phyloP scores from a whole-genome alignment of 2,797 vertebrate species.

The Coranthus polyacanthus region DNA sequence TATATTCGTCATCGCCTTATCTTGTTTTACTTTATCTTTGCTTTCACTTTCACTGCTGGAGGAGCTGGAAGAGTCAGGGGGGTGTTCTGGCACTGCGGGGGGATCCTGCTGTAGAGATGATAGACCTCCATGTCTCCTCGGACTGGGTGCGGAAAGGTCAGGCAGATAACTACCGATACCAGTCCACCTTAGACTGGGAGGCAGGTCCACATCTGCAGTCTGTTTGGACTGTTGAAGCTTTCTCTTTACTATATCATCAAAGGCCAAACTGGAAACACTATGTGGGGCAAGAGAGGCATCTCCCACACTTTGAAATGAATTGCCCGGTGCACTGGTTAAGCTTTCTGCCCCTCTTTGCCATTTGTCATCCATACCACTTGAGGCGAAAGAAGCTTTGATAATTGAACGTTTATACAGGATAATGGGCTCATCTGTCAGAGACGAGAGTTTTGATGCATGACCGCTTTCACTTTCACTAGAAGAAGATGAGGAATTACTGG shows the following conservation, averaged over 20 bases:
- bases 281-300: conserved; percentile 9
- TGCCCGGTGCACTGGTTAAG: background rate
- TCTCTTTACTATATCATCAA: conserved; percentile 38
- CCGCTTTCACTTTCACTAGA: conserved; percentile 45
- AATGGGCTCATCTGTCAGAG: conserved; percentile 41
- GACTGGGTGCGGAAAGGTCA: conserved; percentile 28
- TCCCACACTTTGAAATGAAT: background rate
- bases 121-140: background rate
- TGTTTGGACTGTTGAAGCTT: conserved; percentile 12
- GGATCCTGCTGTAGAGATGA: conserved; percentile 8
- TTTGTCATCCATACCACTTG: conserved; percentile 4
- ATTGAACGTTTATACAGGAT: conserved; percentile 67
- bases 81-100: conserved; percentile 13
- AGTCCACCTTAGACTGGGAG: conserved; percentile 50
- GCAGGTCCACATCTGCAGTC: conserved; percentile 28
- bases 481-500: conserved; percentile 38
- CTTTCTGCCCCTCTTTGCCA: conserved; percentile 8
- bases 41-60: conserved; percentile 42
- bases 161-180: conserved; percentile 37
- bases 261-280: conserved; percentile 16
- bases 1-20: conserved; percentile 8
- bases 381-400: conserved; percentile 49
- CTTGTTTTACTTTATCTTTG: conserved; percentile 23
- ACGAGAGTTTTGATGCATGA: conserved; percentile 22
- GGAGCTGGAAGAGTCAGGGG: conserved; percentile 7